Base-by-base conservation (phyloP, 2,113 vertebrate species). In the Microtus oregoni region DNA sequence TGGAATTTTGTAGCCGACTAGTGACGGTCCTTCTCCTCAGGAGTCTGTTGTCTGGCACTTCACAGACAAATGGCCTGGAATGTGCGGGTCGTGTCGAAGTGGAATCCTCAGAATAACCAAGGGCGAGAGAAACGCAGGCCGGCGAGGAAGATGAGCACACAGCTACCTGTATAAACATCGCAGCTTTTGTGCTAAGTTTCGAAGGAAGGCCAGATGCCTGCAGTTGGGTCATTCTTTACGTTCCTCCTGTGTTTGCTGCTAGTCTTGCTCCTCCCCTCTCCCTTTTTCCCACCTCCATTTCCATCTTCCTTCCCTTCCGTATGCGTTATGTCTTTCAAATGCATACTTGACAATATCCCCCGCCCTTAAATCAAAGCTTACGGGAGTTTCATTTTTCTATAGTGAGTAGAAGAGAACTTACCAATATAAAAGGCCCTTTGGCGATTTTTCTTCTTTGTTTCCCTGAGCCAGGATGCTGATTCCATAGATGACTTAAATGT, bases 1-100 rank as follows among this genome's bases (percentile, higher is more conserved):
- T 38, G n/a, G 13, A 4, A 3, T 4, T 17, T 5, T 26, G 72
- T n/a, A n/a, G 35, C 0, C 0, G 75, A 0, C 61, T 41, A 3
- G 2, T 7, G 2, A 7, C 0, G 12, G 32, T 76, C 7, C 55
- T 88, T 65, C 63, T 20, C 0, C 44, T 76, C 24, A 47, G 89
- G n/a, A 85, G 83, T 58, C 61, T 22, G n/a, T 76, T 77, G 83
- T 82, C 72, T 96, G 72, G 52, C 70, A 61, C 24, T 15, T 91
- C 72, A 35, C 67, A 32, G 85, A 47, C 38, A 11, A 41, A 52
- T 50, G 13, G 11, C 63, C 89, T 86, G 88, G 72, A 87, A 86
- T 30, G 70, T 72, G 65, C 61, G 12, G 86, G 65, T 67, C 26
- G 19, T 38, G 78, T 89, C 32, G 50, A 63, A 7, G 3, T 35